These are phyloP conservation scores for Threskiornis aethiopicus DNA, from an alignment of 2,797 vertebrate species.

Conservation along the genomic window DNA sequence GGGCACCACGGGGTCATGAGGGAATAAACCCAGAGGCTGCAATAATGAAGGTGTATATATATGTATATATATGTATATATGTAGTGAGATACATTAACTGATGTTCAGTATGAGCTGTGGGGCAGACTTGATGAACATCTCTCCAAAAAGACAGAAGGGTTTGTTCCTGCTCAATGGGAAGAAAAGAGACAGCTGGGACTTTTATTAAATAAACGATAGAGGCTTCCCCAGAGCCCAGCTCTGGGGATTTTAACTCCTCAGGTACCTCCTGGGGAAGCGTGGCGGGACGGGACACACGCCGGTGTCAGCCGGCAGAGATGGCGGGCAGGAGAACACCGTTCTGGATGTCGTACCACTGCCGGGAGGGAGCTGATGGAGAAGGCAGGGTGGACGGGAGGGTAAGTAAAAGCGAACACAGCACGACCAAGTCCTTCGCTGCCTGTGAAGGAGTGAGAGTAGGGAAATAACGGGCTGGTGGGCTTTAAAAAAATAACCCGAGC, in stretches of 20 bases:
- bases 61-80: too few relatives aligned
- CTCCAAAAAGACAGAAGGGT: background rate
- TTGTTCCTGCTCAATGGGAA: background rate
- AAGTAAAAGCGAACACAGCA: background rate
- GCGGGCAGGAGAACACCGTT: rapidly evolving
- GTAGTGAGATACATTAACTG: background rate
- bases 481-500: background rate
- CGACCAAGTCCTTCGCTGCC: rapidly evolving
- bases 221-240: background rate
- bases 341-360: rapidly evolving
- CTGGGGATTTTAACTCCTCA: background rate
- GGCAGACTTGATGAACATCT: background rate
- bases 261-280: background rate
- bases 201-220: background rate
- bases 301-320: background rate
- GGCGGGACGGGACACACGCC: rapidly evolving
- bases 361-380: background rate
- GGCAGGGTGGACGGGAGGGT: background rate
- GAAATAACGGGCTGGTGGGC: background rate
- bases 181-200: rapidly evolving
- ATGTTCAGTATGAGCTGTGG: background rate
- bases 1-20: rapidly evolving
- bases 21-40: background rate
- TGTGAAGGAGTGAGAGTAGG: background rate
- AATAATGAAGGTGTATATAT: background rate